Evolutionary conservation across 2,888 invertebrate genomes (phyloP).

Genomic region (Beris chalybata): DNA sequence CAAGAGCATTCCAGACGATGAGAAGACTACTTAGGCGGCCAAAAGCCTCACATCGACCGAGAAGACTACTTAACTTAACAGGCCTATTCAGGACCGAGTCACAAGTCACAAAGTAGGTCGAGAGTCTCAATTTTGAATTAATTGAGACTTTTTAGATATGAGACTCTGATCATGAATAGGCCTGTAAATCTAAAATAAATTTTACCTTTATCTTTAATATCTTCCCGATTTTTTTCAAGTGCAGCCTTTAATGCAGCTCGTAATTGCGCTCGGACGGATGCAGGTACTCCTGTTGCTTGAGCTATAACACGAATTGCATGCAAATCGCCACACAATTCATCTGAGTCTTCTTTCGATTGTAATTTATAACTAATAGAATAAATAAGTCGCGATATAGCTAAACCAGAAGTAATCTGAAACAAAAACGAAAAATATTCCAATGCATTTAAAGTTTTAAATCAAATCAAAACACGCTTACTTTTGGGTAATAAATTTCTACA

Average conservation of each 20-base stretch:
- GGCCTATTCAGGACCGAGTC: too few species aligned
- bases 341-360: conserved; percentile 55
- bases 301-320: conserved; percentile 56
- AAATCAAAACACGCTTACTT: conserved; percentile 59
- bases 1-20: too few species aligned
- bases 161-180: too few species aligned
- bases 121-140: too few species aligned
- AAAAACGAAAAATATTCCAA: not conserved
- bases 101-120: too few species aligned
- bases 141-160: too few species aligned
- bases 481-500: conserved; percentile 85
- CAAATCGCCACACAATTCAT: conserved; percentile 56
- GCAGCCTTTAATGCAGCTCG: conserved; percentile 52
- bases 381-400: conserved; percentile 54
- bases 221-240: conserved; percentile 50
- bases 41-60: too few species aligned
- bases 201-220: conserved; percentile 50
- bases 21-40: too few species aligned
- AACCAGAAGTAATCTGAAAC: conserved; percentile 50
- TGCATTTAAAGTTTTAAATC: not conserved
- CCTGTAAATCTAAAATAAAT: not conserved
- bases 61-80: too few species aligned
- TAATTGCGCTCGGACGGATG: conserved; percentile 53
- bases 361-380: conserved; percentile 56
- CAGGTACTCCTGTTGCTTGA: conserved; percentile 54